These are phyloP conservation scores for Zygogramma bicolorata DNA, from an alignment of 2,888 invertebrate species.

Conservation along the genomic window DNA sequence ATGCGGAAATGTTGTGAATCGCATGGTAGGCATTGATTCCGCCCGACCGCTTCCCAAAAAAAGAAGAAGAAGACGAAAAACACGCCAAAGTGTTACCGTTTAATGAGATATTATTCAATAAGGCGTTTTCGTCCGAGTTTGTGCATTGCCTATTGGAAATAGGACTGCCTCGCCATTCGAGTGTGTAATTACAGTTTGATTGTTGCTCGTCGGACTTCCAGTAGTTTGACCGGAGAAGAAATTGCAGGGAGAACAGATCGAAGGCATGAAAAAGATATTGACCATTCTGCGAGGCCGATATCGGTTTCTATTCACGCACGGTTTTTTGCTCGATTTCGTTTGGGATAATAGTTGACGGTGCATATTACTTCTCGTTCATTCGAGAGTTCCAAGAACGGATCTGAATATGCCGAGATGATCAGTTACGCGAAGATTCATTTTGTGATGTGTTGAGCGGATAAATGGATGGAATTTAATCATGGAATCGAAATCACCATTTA, in stretches of 20 bases:
- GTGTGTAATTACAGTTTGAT: slow-evolving; percentile 18
- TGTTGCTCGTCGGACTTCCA: slow-evolving; percentile 11
- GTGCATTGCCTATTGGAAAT: slow-evolving; percentile 12
- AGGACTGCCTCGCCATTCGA: neutral
- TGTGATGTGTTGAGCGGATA: no score
- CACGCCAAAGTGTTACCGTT: neutral
- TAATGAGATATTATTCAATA: slow-evolving; percentile 17
- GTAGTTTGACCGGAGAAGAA: slow-evolving; percentile 13
- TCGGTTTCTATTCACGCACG: neutral
- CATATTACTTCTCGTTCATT: neutral
- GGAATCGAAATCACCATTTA: no score
- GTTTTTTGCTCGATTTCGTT: neutral
- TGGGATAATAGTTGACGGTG: neutral
- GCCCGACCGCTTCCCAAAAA: neutral
- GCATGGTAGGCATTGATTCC: neutral
- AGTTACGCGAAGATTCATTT: neutral
- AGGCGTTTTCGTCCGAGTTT: neutral
- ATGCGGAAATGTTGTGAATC: neutral
- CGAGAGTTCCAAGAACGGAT: neutral
- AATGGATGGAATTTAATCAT: no score
- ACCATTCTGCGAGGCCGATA: neutral
- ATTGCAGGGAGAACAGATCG: slow-evolving; percentile 1
- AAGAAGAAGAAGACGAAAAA: neutral
- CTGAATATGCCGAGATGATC: neutral
- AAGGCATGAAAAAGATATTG: slow-evolving; percentile 24